phyloP scores from a whole-genome alignment of 2,113 vertebrate genomes.

The Equus przewalskii region DNA sequence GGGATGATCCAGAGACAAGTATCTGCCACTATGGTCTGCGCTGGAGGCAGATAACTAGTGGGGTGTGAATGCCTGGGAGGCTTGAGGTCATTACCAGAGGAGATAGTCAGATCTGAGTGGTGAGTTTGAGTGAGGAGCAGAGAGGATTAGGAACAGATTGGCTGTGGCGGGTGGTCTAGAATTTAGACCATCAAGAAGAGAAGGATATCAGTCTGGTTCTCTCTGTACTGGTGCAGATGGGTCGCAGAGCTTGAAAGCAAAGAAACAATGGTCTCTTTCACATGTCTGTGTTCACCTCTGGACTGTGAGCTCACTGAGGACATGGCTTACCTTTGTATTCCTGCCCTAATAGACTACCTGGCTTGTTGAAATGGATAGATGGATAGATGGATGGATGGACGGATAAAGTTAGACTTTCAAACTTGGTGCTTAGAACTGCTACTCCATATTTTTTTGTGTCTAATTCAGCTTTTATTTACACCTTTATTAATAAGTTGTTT shows the following conservation, averaged over 20 bases:
- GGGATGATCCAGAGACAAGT: background rate
- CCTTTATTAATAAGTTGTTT: conserved; percentile 53
- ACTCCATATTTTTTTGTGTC: background rate
- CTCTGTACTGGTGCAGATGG: background rate
- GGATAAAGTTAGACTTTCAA: conserved; percentile 21
- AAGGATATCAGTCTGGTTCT: background rate
- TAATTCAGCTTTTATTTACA: conserved; percentile 54
- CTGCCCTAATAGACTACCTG: background rate
- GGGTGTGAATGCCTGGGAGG: background rate
- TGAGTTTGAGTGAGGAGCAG: background rate
- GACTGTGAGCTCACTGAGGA: background rate
- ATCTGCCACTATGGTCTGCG: background rate
- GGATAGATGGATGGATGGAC: background rate
- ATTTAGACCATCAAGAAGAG: background rate
- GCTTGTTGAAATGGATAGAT: background rate
- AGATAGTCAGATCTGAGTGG: background rate
- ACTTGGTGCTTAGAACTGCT: background rate
- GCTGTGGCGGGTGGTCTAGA: no score
- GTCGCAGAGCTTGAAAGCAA: background rate
- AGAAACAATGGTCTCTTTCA: background rate
- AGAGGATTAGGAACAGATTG: background rate
- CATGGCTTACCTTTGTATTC: background rate
- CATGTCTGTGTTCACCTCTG: background rate
- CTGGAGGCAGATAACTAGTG: background rate
- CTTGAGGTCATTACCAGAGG: background rate